Evolutionary conservation across 2,888 invertebrate species (phyloP), one percentile per base, ranked within the genome.

Genomic region (Apamea epomidion): DNA sequence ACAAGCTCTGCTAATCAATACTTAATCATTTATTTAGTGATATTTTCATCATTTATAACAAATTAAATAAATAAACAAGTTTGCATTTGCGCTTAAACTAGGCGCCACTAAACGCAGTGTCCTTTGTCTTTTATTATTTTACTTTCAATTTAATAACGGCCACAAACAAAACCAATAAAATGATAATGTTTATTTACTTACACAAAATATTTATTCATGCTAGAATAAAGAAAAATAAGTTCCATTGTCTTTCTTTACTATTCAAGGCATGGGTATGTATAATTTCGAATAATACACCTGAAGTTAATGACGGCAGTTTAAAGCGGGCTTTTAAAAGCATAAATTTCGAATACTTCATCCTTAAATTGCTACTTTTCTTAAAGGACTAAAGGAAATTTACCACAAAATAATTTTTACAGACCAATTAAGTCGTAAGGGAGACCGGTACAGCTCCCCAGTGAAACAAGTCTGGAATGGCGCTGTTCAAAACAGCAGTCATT

Each of bases 371-470:
- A 75, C 76, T 83, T 80, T 87, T 80, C 69, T 74, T 76, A 62
- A 78, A 82, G 76, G 76, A 81, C 70, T 85, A 78, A 86, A 81
- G 79, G 48, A 78, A 81, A 72, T 82, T 85, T 74, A 69, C 68
- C 71, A 82, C 83, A 84, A 81, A 88, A 78, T 48, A 84, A 29
- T 74, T 81, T 84, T 87, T 79, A 79, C 80, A 81, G 62, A 60
- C 71, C 83, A 87, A 87, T 87, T 88, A 82, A 78, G 73, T 85
- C 32, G 70, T 80, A 79, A 80, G 84, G 78, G 80, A 74, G 79
- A 77, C 80, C 71, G 74, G 76, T 80, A 80, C 69, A 74, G 71
- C 32, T 78, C 70, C 74, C 67, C 37, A 51, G 65, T 72, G 71
- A 81, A 87, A 69, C 74, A 60, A 67, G 58, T 65, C 70, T 77